These are phyloP conservation scores for Cybosia mesomella DNA, from an alignment of 2,888 invertebrate species.

Conservation along the genomic window DNA sequence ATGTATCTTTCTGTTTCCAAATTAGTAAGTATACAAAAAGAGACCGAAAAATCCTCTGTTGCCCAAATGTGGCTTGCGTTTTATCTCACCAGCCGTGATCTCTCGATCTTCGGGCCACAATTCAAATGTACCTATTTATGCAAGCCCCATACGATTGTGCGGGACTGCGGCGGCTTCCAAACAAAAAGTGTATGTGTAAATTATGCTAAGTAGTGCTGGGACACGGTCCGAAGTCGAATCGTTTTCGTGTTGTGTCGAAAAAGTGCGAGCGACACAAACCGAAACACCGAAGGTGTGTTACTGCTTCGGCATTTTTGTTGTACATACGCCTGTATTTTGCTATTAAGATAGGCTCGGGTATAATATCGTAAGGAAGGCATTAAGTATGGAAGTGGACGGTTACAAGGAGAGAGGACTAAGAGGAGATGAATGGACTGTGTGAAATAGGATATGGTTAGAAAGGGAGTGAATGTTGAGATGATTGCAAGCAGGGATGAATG, in stretches of 20 bases:
- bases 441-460: no score
- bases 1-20: no score
- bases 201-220: constrained; percentile 47
- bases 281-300: constrained; percentile 29
- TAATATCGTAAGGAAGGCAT: no score
- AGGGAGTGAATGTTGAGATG: no score
- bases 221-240: constrained; percentile 30
- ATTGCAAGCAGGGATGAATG: no score
- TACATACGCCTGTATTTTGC: neutral
- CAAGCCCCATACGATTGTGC: constrained; percentile 38
- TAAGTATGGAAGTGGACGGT: no score
- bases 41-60: neutral
- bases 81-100: constrained; percentile 10
- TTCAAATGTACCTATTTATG: constrained; percentile 40
- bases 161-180: constrained; percentile 20
- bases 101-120: constrained; percentile 24
- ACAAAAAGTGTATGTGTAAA: constrained; percentile 48
- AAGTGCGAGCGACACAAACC: constrained; percentile 38
- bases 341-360: no score
- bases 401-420: no score
- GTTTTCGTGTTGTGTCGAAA: constrained; percentile 31
- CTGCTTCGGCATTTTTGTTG: constrained; percentile 24
- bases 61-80: constrained; percentile 1
- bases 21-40: neutral
- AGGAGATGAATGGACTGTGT: no score